These are phyloP conservation scores for Clarias gariepinus DNA, from an alignment of 2,113 vertebrate species.

Conservation along the genomic window DNA sequence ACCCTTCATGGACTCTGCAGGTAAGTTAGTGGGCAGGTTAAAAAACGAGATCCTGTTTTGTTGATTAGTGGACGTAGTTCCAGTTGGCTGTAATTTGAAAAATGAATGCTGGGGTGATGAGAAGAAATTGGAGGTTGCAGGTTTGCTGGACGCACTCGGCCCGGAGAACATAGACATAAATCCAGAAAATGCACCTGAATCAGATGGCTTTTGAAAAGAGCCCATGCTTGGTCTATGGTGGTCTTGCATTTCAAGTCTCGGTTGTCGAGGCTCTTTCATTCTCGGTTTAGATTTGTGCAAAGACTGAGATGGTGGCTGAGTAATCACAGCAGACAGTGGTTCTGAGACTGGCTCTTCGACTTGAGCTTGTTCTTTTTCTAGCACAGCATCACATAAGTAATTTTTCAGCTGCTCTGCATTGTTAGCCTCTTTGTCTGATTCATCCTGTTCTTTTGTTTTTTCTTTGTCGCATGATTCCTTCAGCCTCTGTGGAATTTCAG, in stretches of 20 bases:
- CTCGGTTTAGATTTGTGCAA: slow-evolving; percentile 46
- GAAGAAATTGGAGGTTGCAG: slow-evolving; percentile 78
- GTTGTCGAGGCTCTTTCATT: slow-evolving; percentile 16
- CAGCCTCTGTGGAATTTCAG: not conserved
- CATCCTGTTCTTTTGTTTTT: not conserved
- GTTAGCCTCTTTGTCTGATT: slow-evolving; percentile 26
- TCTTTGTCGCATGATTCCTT: slow-evolving; percentile 6
- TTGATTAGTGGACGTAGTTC: slow-evolving; percentile 59
- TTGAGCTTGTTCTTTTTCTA: slow-evolving; percentile 28
- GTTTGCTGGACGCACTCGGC: slow-evolving; percentile 74
- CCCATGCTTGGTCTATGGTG: slow-evolving; percentile 39
- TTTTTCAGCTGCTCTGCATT: not conserved
- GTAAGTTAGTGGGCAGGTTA: slow-evolving; percentile 70
- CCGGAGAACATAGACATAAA: slow-evolving; percentile 90
- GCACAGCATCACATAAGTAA: not conserved
- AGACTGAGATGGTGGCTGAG: slow-evolving; percentile 51
- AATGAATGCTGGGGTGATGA: slow-evolving; percentile 74
- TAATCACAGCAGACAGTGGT: not conserved
- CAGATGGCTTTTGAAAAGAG: slow-evolving; percentile 67
- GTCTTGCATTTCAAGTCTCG: slow-evolving; percentile 43
- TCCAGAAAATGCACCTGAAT: slow-evolving; percentile 83
- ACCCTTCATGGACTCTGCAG: slow-evolving; percentile 75
- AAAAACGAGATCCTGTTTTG: slow-evolving; percentile 86
- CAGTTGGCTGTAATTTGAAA: slow-evolving; percentile 66
- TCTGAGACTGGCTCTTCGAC: slow-evolving; percentile 44